phyloP scores from a whole-genome alignment of 2,888 invertebrate species.

The Conomelus anceps region DNA sequence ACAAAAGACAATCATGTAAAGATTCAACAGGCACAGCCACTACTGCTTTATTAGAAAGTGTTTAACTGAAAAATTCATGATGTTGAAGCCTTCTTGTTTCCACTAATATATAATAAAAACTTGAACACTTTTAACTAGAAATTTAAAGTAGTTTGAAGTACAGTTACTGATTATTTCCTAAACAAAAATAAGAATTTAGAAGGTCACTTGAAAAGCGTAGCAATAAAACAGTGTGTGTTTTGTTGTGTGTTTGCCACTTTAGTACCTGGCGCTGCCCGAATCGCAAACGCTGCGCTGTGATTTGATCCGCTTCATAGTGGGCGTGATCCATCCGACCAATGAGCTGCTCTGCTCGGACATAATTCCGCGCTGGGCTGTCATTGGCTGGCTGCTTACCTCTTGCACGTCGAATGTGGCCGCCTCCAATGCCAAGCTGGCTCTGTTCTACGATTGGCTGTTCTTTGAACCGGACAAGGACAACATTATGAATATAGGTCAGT shows the following conservation, averaged over 20 bases:
- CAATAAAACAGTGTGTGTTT: no score
- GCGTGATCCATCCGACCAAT: conserved; percentile 89
- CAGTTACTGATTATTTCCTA: no score
- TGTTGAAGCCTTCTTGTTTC: no score
- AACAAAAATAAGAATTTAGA: no score
- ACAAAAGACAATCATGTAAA: no score
- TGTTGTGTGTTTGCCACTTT: conserved; percentile 39
- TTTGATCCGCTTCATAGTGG: conserved; percentile 88
- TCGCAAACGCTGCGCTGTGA: conserved; percentile 86
- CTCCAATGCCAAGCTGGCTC: conserved; percentile 82
- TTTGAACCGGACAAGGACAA: conserved; percentile 87
- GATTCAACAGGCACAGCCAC: no score
- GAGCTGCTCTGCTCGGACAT: conserved; percentile 89
- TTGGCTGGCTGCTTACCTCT: conserved; percentile 87
- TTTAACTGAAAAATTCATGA: no score
- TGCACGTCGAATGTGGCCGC: conserved; percentile 84
- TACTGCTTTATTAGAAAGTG: no score
- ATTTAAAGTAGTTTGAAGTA: no score
- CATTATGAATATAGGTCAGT: conserved; percentile 80
- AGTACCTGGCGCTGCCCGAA: conserved; percentile 86
- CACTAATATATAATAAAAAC: no score
- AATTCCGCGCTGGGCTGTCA: conserved; percentile 91
- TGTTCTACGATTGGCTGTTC: conserved; percentile 91
- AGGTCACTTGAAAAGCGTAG: no score
- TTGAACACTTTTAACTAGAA: no score